Evolutionary conservation across 2,797 vertebrate species (phyloP).

Genomic region (Sebastes alutus): DNA sequence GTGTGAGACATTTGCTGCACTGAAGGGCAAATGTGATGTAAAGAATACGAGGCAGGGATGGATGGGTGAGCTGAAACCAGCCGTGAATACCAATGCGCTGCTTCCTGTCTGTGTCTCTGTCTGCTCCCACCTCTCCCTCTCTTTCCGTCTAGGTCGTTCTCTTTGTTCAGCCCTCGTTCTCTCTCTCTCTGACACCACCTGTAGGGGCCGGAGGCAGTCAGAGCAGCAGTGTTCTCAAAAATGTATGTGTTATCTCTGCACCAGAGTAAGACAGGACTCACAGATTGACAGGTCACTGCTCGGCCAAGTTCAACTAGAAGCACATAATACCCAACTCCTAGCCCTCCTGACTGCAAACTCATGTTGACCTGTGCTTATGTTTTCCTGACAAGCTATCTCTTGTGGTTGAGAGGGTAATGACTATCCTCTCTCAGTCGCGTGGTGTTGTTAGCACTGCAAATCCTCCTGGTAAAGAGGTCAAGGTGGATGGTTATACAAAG

Average conservation of each 20-base stretch:
- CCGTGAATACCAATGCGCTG: slow-evolving; percentile 50
- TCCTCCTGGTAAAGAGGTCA: background rate
- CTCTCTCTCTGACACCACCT: background rate
- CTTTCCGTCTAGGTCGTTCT: background rate
- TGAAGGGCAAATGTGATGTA: slow-evolving; percentile 61
- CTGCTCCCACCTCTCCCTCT: background rate
- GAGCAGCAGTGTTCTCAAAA: background rate
- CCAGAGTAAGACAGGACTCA: background rate
- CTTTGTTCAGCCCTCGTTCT: slow-evolving; percentile 2
- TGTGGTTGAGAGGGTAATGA: background rate
- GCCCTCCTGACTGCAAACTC: background rate
- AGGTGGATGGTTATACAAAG: background rate
- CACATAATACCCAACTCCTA: background rate
- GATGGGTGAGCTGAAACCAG: slow-evolving; percentile 45
- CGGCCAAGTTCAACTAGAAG: background rate
- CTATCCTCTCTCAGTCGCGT: background rate
- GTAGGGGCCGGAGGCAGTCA: background rate
- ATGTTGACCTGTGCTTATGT: background rate
- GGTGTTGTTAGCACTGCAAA: background rate
- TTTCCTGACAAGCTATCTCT: background rate
- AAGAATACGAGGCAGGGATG: slow-evolving; percentile 49
- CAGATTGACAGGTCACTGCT: background rate
- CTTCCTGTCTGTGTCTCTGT: slow-evolving; percentile 25
- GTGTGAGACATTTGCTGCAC: slow-evolving; percentile 27
- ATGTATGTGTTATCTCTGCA: background rate